phyloP scores from a whole-genome alignment of 2,797 vertebrate genomes.

The Argya squamiceps region DNA sequence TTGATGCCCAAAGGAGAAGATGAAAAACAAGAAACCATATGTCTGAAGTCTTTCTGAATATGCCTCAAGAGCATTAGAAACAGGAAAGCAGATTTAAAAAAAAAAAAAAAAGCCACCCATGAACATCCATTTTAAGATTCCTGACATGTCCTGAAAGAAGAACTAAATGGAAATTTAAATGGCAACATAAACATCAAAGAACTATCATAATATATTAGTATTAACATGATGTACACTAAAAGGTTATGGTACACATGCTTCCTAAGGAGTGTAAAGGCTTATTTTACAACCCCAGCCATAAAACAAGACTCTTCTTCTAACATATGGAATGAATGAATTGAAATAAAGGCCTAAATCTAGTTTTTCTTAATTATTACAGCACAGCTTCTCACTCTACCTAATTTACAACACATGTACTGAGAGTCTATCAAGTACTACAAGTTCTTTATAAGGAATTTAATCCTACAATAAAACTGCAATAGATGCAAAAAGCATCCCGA shows the following conservation, averaged over 20 bases:
- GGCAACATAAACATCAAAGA: background rate
- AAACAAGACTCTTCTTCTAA: background rate
- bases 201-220: background rate
- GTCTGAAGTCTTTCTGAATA: slow-evolving; percentile 50
- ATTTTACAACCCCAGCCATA: background rate
- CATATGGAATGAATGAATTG: background rate
- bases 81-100: background rate
- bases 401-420: background rate
- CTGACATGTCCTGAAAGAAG: background rate
- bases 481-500: background rate
- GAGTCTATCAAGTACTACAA: background rate
- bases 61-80: slow-evolving; percentile 32
- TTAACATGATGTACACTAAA: background rate
- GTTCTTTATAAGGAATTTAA: background rate
- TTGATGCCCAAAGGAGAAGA: slow-evolving; percentile 50
- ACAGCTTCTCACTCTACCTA: background rate
- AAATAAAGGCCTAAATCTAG: background rate
- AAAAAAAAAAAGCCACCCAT: background rate
- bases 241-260: background rate
- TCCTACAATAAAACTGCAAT: background rate
- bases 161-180: background rate
- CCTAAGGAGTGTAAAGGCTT: background rate
- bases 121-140: background rate
- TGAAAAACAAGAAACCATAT: slow-evolving; percentile 54
- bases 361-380: background rate